Base-by-base conservation (phyloP, 30 jellyfish, hydroid and myxozoan species). In the Catostylus mosaicus region DNA sequence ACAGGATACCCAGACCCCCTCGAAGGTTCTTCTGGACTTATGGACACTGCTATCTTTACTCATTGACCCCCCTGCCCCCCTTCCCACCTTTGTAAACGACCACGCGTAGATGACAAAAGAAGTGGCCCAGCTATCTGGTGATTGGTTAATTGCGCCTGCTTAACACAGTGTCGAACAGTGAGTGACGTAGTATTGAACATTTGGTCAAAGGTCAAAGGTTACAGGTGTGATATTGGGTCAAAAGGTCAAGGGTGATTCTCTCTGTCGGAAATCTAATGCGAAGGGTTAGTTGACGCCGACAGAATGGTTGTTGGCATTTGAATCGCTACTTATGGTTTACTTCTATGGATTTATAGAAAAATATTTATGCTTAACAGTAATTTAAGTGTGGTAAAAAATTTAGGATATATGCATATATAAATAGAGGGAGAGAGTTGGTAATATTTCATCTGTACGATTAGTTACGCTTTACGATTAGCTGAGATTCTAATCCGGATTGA, bases 21-120 rank as follows among this genome's bases (percentile, higher is more conserved):
- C n/a, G 97, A 90, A 45, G 93, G 93, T 51, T 29, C 90, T 5
- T 86, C 89, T 61, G 88, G 91, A 62, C 73, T 90, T 66, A 89
- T 76, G 83, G 97, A 90, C 88, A 75, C 97, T 26, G 96, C 96
- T 45, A 86, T 90, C 48, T 90, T 90, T 83, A 84, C 95, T 67
- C 97, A 90, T 63, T 90, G 75, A 68, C 20, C 1, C 30, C 48
- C 0, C 56, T 10, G 16, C n/a, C n/a, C n/a, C n/a, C n/a, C n/a
- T n/a, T n/a, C n/a, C n/a, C n/a, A n/a, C n/a, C n/a, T n/a, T 26
- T 10, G 67, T 4, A 19, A 60, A 23, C n/a, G 24, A 40, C 47
- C 14, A 70, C 35, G 50, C 14, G 34, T 74, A 46, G 75, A 33
- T 68, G 80, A 19, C 34, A 18, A 0, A 30, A 61, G 18, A 35